phyloP scores from a whole-genome alignment of 1,140 invertebrate species.

The Brachionus koreanus region DNA sequence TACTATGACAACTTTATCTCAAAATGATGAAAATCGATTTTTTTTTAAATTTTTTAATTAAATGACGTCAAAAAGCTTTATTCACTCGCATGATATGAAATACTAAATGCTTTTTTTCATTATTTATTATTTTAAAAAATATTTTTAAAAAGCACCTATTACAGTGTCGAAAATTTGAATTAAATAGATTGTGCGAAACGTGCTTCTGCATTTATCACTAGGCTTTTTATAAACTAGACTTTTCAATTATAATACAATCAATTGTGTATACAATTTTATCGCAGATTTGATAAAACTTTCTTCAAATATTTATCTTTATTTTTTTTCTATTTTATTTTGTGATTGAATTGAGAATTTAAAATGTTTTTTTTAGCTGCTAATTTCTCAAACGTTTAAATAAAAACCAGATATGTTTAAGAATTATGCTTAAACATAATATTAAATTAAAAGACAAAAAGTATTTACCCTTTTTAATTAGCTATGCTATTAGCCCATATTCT shows the following conservation, averaged over 20 bases:
- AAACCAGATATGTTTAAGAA: too few species aligned
- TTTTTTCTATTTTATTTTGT: not conserved
- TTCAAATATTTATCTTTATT: not conserved
- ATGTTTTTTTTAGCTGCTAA: not conserved
- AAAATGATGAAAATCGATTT: not conserved
- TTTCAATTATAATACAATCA: not conserved
- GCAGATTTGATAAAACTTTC: not conserved
- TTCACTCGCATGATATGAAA: not conserved
- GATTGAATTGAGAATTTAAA: not conserved
- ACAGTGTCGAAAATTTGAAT: not conserved
- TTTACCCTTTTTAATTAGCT: not conserved
- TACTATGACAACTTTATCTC: slow-evolving; percentile 13
- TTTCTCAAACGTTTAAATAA: not conserved
- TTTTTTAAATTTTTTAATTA: not conserved
- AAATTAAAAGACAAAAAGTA: not conserved
- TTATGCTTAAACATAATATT: not conserved
- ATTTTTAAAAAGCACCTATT: not conserved
- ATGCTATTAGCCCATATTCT: not conserved
- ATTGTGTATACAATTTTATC: too few species aligned
- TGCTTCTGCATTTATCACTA: not conserved
- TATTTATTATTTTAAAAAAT: not conserved
- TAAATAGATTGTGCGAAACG: not conserved
- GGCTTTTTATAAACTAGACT: not conserved
- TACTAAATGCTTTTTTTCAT: too few species aligned
- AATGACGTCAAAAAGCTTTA: not conserved